These are phyloP conservation scores for Dysmachus trigonus DNA, from an alignment of 2,888 invertebrate species.

Conservation along the genomic window DNA sequence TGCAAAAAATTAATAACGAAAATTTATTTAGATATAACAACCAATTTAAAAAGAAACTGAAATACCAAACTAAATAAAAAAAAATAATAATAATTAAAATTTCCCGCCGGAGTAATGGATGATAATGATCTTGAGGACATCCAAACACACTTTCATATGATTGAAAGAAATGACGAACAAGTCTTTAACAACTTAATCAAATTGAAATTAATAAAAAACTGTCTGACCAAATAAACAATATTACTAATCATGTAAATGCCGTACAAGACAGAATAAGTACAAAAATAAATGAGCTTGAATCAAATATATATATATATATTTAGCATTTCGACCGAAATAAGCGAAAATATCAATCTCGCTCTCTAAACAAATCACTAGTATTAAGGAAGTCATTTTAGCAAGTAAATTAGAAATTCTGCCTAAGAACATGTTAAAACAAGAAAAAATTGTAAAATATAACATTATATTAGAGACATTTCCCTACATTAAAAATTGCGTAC, in stretches of 20 bases:
- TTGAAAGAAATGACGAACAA: too few relatives aligned
- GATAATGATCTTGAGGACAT: too few relatives aligned
- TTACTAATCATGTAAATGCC: not conserved
- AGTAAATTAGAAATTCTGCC: conserved; percentile 29
- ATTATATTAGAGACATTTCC: conserved; percentile 15
- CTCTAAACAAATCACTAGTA: not conserved
- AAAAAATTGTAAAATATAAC: conserved; percentile 22
- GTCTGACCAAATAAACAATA: not conserved
- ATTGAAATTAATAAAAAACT: not conserved
- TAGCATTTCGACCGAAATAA: not conserved
- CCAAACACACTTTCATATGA: too few relatives aligned
- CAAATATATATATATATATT: not conserved
- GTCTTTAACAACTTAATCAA: too few relatives aligned
- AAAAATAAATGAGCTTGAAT: conserved; percentile 23
- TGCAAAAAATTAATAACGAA: too few relatives aligned
- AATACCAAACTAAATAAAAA: too few relatives aligned
- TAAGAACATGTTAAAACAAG: conserved; percentile 4
- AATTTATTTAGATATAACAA: too few relatives aligned
- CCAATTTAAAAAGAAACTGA: too few relatives aligned
- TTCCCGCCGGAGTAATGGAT: too few relatives aligned
- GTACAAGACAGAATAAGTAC: not conserved
- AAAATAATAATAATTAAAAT: too few relatives aligned
- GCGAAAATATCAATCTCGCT: conserved; percentile 22
- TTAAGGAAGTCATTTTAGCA: conserved; percentile 28
- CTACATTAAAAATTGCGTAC: conserved; percentile 7